phyloP scores from a whole-genome alignment of 2,797 vertebrate species.

The Bradypus variegatus region DNA sequence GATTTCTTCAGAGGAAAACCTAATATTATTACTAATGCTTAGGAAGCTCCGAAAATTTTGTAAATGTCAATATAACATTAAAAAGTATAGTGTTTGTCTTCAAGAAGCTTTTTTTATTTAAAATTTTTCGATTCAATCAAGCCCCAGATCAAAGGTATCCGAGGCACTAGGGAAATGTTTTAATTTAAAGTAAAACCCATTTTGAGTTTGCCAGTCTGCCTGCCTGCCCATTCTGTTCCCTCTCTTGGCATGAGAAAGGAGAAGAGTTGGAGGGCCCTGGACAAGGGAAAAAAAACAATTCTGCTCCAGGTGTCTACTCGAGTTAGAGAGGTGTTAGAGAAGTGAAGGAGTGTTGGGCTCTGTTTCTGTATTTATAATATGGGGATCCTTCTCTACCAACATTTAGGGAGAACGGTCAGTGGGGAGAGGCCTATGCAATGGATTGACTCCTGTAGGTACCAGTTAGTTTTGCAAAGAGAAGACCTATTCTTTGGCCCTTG shows the following conservation, averaged over 20 bases:
- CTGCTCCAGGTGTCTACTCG: neutral
- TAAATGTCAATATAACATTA: neutral
- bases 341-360: neutral
- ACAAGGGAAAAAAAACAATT: neutral
- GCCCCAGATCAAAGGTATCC: neutral
- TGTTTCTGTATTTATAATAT: neutral
- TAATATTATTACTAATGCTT: conserved; percentile 3
- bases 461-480: neutral
- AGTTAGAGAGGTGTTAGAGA: neutral
- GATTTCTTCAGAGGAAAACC: conserved; percentile 41
- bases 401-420: neutral
- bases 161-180: neutral
- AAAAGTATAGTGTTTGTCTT: neutral
- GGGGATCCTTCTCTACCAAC: neutral
- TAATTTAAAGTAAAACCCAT: neutral
- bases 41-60: neutral
- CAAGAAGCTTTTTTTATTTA: conserved; percentile 14
- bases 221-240: neutral
- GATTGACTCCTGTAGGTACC: neutral
- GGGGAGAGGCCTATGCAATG: neutral
- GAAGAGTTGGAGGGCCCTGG: neutral
- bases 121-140: neutral
- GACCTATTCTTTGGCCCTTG: neutral
- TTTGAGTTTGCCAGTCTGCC: neutral
- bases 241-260: neutral